Evolutionary conservation across 2,797 vertebrate genomes (phyloP), one percentile per base, ranked within the genome.

Genomic region (Harpagifer antarcticus): DNA sequence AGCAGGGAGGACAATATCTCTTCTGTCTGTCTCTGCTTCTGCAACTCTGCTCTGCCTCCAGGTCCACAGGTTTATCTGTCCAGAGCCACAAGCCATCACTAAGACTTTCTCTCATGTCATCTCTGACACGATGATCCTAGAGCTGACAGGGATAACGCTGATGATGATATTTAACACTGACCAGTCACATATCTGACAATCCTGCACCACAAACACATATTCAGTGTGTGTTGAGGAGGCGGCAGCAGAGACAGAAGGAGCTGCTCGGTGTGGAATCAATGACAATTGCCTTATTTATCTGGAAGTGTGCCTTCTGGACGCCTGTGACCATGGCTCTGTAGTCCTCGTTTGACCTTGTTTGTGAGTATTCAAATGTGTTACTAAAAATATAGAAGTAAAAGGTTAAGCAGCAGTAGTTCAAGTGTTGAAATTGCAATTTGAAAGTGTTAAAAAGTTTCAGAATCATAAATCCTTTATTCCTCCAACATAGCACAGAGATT

Each of bases 71-170:
- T 87, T 81, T 74, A 76, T 88, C 74, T 60, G n/a, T 77, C 17
- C 19, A 40, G 56, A 68, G 60, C 80, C 42, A 70, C 64, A 31
- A 63, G 57, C 79, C 73, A 59, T 57, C 33, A 50, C 54, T 33
- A 3, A 48, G 17, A 73, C 76, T 10, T 69, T 83, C 60, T 76
- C 50, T 76, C 72, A 64, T 86, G 68, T 72, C 79, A 67, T 73
- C 78, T 76, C 54, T 86, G 83, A 89, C 85, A 80, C 27, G 72
- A 82, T 84, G 84, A 61, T 61, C 56, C 75, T 44, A 76, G 63
- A 64, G 17, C 47, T 85, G 57, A 57, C 53, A 16, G 67, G 50
- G 68, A 71, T 60, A 62, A 74, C 56, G 68, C 40, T 33, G 74
- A 69, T 52, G 66, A 59, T 70, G 40, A 64, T 71, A 49, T 77